Percentiles rank a stretch among this genome's conserved stretches.
Conservation (phyloP, 2,113 vertebrate species). For the Athene cunicularia region DNA sequence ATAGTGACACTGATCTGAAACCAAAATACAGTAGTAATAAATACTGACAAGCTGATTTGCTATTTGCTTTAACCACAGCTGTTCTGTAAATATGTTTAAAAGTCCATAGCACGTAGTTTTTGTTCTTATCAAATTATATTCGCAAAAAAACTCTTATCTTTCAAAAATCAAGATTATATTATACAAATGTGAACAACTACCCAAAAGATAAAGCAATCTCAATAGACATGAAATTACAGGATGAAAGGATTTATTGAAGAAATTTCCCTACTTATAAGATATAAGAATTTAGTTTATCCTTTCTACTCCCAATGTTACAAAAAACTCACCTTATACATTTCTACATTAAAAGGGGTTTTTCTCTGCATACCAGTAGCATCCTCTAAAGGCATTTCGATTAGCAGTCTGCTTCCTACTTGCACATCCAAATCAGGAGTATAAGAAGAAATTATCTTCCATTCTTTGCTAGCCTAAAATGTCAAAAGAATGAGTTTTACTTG, state of each 20-base stretch:
- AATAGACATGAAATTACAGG: background rate
- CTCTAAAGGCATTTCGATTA: conserved; percentile 74
- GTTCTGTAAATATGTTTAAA: background rate
- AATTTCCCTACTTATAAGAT: background rate
- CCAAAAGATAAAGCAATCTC: background rate
- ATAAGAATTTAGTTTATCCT: background rate
- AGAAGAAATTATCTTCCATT: conserved; percentile 84
- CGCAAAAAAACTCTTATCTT: background rate
- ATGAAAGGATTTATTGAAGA: background rate
- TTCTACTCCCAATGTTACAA: background rate
- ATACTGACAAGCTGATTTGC: background rate
- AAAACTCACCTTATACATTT: conserved; percentile 81
- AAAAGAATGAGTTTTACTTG: background rate
- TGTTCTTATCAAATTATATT: background rate
- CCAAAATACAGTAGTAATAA: background rate
- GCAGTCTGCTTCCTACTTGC: conserved; percentile 16
- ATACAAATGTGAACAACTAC: background rate
- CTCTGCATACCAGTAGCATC: conserved; percentile 9
- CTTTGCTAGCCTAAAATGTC: conserved; percentile 77
- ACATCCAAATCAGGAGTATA: conserved; percentile 46
- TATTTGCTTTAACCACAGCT: background rate
- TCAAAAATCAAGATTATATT: background rate
- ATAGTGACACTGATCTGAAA: background rate
- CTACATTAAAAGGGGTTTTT: conserved; percentile 64
- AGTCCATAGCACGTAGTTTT: background rate